Conservation (phyloP, 2,888 invertebrate species). For the Stictocephala bisonia region DNA sequence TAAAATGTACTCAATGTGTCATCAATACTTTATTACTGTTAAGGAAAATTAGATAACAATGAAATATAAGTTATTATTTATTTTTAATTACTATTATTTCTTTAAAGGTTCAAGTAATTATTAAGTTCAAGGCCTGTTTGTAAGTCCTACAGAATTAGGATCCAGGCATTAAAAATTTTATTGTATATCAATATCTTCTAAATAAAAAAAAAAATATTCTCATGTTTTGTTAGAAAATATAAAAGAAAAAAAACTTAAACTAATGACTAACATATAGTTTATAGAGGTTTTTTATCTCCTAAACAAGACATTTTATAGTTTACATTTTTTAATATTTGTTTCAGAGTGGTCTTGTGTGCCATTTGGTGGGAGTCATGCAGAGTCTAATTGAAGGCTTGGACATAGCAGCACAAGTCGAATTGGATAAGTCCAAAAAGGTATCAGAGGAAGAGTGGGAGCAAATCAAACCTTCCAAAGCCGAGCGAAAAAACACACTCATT, state of each 20-base stretch:
- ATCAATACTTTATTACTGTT: too few species aligned
- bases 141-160: too few species aligned
- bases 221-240: neutral
- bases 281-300: conserved; percentile 1
- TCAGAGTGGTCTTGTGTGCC: conserved; percentile 71
- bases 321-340: neutral
- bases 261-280: neutral
- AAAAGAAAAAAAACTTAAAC: neutral
- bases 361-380: conserved; percentile 74
- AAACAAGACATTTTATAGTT: neutral
- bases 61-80: too few species aligned
- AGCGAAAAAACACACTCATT: conserved; percentile 74
- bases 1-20: too few species aligned
- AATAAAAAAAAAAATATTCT: too few species aligned
- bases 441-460: conserved; percentile 90
- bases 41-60: too few species aligned
- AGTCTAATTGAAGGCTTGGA: conserved; percentile 78
- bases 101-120: too few species aligned
- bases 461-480: conserved; percentile 76
- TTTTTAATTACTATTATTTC: too few species aligned
- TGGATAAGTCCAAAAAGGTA: conserved; percentile 77
- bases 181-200: too few species aligned
- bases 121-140: too few species aligned
- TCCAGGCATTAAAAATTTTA: too few species aligned
- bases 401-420: conserved; percentile 75